phyloP scores from a whole-genome alignment of 1,140 invertebrate genomes.

The Trissolcus basalis region DNA sequence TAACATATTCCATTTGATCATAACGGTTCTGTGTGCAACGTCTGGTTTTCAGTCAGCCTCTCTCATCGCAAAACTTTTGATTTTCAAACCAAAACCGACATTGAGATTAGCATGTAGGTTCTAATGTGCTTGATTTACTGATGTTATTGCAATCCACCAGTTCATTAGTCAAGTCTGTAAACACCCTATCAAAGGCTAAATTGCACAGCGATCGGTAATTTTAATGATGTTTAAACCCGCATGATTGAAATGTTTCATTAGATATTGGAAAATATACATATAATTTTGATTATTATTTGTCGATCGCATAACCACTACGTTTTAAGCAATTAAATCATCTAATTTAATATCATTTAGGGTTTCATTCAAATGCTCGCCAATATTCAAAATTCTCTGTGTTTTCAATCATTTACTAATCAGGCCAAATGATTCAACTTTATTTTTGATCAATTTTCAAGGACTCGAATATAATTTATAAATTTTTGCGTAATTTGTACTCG shows the following conservation, averaged over 20 bases:
- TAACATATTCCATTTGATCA: too few relatives aligned
- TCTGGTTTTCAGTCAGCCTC: too few relatives aligned
- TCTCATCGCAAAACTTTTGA: conserved; percentile 25
- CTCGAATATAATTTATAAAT: conserved; percentile 32
- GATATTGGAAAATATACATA: conserved; percentile 4
- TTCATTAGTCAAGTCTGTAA: conserved; percentile 47
- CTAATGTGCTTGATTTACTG: conserved; percentile 29
- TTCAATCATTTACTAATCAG: too few relatives aligned
- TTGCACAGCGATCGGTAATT: conserved; percentile 22
- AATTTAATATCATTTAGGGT: background rate
- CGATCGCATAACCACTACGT: background rate
- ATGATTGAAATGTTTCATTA: conserved; percentile 21
- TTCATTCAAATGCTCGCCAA: too few relatives aligned
- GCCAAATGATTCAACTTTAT: background rate
- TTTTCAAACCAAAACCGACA: conserved; percentile 40
- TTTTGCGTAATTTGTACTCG: conserved; percentile 40
- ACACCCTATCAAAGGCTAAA: conserved; percentile 40
- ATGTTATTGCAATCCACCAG: conserved; percentile 44
- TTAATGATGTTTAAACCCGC: conserved; percentile 10
- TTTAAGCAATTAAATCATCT: background rate
- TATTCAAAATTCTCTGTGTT: too few relatives aligned
- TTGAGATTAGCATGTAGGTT: conserved; percentile 29
- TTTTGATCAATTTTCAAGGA: conserved; percentile 31
- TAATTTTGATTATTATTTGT: conserved; percentile 5
- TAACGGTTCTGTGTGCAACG: too few relatives aligned